Evolutionary conservation across 2,797 vertebrate genomes (phyloP), one percentile per base, ranked within the genome.

Genomic region (Halcyon leucocephala): DNA sequence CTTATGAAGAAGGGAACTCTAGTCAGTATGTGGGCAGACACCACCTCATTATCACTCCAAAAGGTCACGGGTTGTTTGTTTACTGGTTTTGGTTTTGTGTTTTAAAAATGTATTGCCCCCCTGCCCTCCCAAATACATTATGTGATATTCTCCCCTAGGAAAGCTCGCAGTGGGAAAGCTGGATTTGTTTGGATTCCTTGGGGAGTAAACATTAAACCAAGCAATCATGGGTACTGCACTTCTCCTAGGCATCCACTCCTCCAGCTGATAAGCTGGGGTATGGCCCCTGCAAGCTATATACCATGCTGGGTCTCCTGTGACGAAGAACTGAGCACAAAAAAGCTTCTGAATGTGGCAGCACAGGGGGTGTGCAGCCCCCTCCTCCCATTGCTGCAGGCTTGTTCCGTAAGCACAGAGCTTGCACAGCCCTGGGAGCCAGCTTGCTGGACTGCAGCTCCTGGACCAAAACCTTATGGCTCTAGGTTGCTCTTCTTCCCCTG

Each of bases 141-240:
- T 62, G 20, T 79, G 55, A 49, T 91, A 6, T 55, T 71, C 26
- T 73, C 14, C 48, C 16, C 16, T 70, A 51, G 62, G 42, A 88
- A 66, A 89, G 52, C 42, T 60, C 62, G 44, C 65, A 90, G 26
- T 70, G 82, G 82, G 82, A 90, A 92, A 88, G 71, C 19, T 64
- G 49, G 26, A 35, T 80, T 89, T 95, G 51, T 86, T 86, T 93
- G 66, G 49, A 67, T 92, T 96, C 78, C 71, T 80, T 76, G 37
- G 41, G 39, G 58, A 89, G 12, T 79, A 89, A 86, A 79, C 37
- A 83, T 82, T 83, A 65, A 95, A 89, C 65, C 2, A 5, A 84
- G 81, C 66, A 79, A n/a, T 55, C 33, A 5, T 24, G 77, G 73
- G 83, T 52, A 72, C 51, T 46, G 70, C 21, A 6, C 26, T 93